Base-by-base conservation (phyloP, 1,140 invertebrate genomes). In the Chlorops oryzae region DNA sequence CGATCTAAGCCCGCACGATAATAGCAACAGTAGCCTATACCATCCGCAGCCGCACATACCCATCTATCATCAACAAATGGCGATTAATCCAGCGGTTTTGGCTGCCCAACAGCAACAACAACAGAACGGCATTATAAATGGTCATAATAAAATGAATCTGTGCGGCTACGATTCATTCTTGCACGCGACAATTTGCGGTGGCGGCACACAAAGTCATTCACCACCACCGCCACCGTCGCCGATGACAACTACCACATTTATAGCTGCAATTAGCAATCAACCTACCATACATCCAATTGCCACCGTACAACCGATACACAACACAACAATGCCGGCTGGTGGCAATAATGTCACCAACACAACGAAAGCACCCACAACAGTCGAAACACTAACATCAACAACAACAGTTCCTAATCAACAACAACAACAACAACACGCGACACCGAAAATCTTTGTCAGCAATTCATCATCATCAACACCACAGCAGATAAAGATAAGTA, bases 111-210 rank as follows among this genome's bases (percentile, higher is more conserved):
- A n/a, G n/a, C n/a, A n/a, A n/a, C n/a, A n/a, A n/a, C n/a, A n/a
- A n/a, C n/a, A n/a, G 56, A 61, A 65, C 40, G 60, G 58, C 22
- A 41, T 50, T 28, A 13, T 1, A 20, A 32, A 34, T 22, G 42
- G 15, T 7, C 66, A 69, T 56, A 61, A 60, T 42, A 72, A 80
- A 58, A 74, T 77, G n/a, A 78, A 80, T 59, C 61, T 79, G 23
- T 80, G 78, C 54, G 73, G 77, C 58, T 80, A 80, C 57, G 78
- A 80, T 55, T 75, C 78, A n/a, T 79, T 80, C 58, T 62, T 80
- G 20, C 78, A 79, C 59, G 77, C 78, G 15, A 79, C 78, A 17
- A 79, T 80, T 53, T 80, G 78, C 54, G 64, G 66, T 18, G 66
- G 63, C 15, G 60, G 62, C 13, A 54, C 56, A 9, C 37, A 23